Evolutionary conservation across 2,113 vertebrate genomes (phyloP), one percentile per base, ranked within the genome.

Genomic region (Eolophus roseicapilla): DNA sequence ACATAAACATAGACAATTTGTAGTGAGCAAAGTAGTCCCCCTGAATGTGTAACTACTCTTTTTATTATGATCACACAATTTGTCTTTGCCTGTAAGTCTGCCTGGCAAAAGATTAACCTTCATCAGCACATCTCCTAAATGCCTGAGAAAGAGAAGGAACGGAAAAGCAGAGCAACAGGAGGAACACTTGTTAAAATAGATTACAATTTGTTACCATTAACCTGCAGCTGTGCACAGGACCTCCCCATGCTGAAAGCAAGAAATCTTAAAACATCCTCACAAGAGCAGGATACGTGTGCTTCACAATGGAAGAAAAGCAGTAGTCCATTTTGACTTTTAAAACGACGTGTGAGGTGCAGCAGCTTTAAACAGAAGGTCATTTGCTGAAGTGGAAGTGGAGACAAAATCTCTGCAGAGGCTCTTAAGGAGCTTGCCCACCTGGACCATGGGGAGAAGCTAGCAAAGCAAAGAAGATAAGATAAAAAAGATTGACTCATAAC

Each of bases 181-280:
- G 37, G 35, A 95, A 47, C 92, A 94, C 82, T 75, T 97, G 93
- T 90, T 97, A 96, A 97, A 95, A 96, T 96, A 93, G 53, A 95
- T 88, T 59, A 52, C 93, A 92, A 90, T 92, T 94, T 95, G 82
- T 93, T 94, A 67, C 79, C 46, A 62, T 70, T 81, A 93, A 91
- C 83, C 71, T 90, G 92, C 95, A 96, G 90, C 94, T 95, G 89
- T 74, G 82, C 37, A 39, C 64, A 76, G 70, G 65, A 82, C 53
- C 67, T 87, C 73, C 29, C 52, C 3, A 0, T 17, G 62, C 49
- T 10, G 4, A 69, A 91, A 65, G 53, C 28, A 93, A 90, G 76
- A 92, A 93, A 74, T 4, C 35, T 65, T 84, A 35, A 63, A 74
- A 91, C 64, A 28, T 41, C 49, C 14, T 73, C 17, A 20, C 46